Base-by-base conservation (phyloP, 2,888 invertebrate genomes). In the Penaeus monodon region DNA sequence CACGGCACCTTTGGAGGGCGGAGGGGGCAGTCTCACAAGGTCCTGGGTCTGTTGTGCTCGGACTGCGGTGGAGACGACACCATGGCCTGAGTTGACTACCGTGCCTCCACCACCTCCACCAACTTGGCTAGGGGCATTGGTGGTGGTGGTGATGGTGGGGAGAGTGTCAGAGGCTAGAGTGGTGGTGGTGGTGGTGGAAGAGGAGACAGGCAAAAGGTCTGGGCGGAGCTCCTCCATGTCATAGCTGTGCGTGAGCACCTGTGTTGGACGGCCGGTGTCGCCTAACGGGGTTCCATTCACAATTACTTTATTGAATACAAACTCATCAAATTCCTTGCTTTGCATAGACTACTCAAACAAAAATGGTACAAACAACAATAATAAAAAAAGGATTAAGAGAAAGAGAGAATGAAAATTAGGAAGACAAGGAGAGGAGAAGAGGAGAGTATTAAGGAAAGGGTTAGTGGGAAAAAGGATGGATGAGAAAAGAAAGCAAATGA, bases 171-270 rank as follows among this genome's bases (percentile, higher is more conserved):
- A 73, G 66, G 86, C 27, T 57, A 24, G 80, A n/a, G 84, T 33
- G 68, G 63, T 70, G 29, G 68, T 27, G 76, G 84, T 68, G 76
- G 84, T 49, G 57, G 68, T 27, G 29, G 68, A 17, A 68, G 84
- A 81, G 64, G 88, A 76, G 73, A 89, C 89, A 49, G 89, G 90
- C 63, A 90, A 84, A 24, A 90, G 88, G 64, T 90, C 90, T 33
- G 90, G 90, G n/a, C 90, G 86, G 33, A 90, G 88, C 76, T 90
- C 90, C 79, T 90, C 90, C 88, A 90, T 88, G 66, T 90, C 90
- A 77, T 88, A 84, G 82, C 85, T 84, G 80, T 89, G 89, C 44
- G 88, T 90, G 68, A 90, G 84, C 81, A 88, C 90, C 80, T 90
- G 90, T n/a, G 90, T 87, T 57, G 90, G 90, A 44, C 90, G 88